Evolutionary conservation across 2,797 vertebrate species (phyloP), one percentile per base, ranked within the genome.

Genomic region (Knipowitschia caucasica): DNA sequence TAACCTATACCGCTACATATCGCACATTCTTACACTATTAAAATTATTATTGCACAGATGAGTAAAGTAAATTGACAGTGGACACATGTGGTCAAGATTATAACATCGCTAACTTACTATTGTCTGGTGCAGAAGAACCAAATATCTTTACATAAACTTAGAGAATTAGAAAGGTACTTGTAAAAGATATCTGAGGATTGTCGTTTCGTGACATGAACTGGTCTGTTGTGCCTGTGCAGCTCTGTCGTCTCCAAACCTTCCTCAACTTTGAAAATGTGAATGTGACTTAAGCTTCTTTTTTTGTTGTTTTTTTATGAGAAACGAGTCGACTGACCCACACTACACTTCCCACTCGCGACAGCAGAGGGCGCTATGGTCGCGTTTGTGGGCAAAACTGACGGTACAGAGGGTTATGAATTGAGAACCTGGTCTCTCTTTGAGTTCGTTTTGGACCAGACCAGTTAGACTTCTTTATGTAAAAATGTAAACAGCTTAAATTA

Each of bases 401-500:
- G 89, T 91, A 90, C 89, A 58, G 59, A 72, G 55, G 27, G 53
- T 56, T 53, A 44, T 45, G 44, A 50, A 25, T 25, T 50, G 61
- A 20, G 14, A 46, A 43, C 69, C 21, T 39, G 17, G 55, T 59
- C 67, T n/a, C n/a, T n/a, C n/a, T 33, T 53, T 65, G 56, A 59
- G 7, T 17, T 49, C 71, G 38, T 6, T 7, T 62, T 60, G 52
- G 50, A 66, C 47, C 50, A 39, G 64, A 63, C 69, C 74, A 70
- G 64, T 61, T 60, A 66, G 53, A 58, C 64, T 69, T 21, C 36
- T 59, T 56, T 78, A 50, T 86, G 78, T 88, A 84, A 68, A 74
- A 76, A 85, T 85, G 75, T 84, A 78, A 73, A 87, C 85, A 73
- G 56, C 73, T 88, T 89, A 89, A 89, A 63, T 90, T 89, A 91